Percentiles rank a stretch among this genome's conserved stretches.
Evolutionary conservation across 2,888 invertebrate species (phyloP).

Genomic region (Diarsia mendica): DNA sequence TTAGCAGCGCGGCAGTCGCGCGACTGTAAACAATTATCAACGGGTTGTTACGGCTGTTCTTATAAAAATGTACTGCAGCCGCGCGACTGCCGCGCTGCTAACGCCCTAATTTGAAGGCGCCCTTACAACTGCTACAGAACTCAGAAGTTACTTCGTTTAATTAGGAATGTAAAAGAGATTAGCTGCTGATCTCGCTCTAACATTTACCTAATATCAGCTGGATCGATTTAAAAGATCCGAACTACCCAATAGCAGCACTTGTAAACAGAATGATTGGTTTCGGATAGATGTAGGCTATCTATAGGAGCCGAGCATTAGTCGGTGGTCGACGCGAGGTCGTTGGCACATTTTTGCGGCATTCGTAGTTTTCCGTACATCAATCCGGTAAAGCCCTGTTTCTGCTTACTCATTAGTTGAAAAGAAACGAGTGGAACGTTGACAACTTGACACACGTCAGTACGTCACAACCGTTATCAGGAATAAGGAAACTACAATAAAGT

Average conservation of each 20-base stretch:
- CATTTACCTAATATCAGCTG: slow-evolving; percentile 29
- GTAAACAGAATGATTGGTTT: slow-evolving; percentile 54
- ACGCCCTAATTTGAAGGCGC: too few relatives aligned
- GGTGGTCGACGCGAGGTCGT: slow-evolving; percentile 47
- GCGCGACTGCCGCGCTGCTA: too few relatives aligned
- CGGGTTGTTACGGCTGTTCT: too few relatives aligned
- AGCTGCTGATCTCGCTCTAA: neutral
- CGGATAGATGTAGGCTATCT: slow-evolving; percentile 47
- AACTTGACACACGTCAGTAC: neutral
- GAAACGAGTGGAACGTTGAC: slow-evolving; percentile 23
- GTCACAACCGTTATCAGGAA: slow-evolving; percentile 21
- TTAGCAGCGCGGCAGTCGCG: too few relatives aligned
- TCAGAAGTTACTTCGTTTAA: neutral
- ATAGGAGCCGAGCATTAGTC: slow-evolving; percentile 44
- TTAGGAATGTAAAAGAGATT: neutral
- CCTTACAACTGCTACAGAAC: neutral
- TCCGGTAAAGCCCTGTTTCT: slow-evolving; percentile 36
- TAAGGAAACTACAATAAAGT: neutral
- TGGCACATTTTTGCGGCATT: slow-evolving; percentile 50
- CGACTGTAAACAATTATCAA: too few relatives aligned
- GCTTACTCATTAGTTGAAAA: slow-evolving; percentile 29
- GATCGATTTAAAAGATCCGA: slow-evolving; percentile 37
- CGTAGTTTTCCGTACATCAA: slow-evolving; percentile 48
- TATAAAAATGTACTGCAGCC: too few relatives aligned
- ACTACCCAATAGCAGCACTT: slow-evolving; percentile 29